A percentile compares a stretch with the other conserved stretches of the same genome.
Conservation (phyloP, 1,140 invertebrate genomes). For the Panagrolaimus sp. region DNA sequence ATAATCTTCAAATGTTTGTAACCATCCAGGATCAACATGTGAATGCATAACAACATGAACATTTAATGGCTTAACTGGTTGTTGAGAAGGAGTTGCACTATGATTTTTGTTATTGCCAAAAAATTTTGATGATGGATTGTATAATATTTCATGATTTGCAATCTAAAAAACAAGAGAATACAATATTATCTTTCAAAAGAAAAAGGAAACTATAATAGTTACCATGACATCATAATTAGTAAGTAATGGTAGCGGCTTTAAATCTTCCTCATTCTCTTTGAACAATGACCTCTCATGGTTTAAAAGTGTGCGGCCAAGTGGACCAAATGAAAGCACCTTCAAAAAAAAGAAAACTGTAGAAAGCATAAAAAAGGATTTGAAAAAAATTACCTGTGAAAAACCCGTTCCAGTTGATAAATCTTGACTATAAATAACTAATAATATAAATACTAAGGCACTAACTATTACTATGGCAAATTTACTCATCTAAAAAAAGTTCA, state of each 20-base stretch:
- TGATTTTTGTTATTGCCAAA: background rate
- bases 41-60: conserved; percentile 36
- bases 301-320: background rate
- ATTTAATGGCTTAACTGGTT: conserved; percentile 11
- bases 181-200: background rate
- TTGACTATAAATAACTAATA: conserved; percentile 10
- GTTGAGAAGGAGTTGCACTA: background rate
- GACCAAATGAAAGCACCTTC: background rate
- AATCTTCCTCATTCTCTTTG: conserved; percentile 1
- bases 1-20: conserved; percentile 40
- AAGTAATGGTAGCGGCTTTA: background rate
- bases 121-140: conserved; percentile 1
- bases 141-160: background rate
- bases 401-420: background rate
- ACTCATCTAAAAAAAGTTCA: background rate
- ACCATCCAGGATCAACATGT: conserved; percentile 42
- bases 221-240: conserved; percentile 2
- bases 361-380: background rate
- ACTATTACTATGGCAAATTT: conserved; percentile 3
- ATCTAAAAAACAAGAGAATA: background rate
- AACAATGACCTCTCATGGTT: background rate
- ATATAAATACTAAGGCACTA: background rate
- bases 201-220: background rate
- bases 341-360: background rate
- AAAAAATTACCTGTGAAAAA: too few species aligned